A percentile compares a stretch with the other conserved stretches of the same genome.
phyloP scores from a whole-genome alignment of 2,797 vertebrate genomes.

The Miichthys miiuy region DNA sequence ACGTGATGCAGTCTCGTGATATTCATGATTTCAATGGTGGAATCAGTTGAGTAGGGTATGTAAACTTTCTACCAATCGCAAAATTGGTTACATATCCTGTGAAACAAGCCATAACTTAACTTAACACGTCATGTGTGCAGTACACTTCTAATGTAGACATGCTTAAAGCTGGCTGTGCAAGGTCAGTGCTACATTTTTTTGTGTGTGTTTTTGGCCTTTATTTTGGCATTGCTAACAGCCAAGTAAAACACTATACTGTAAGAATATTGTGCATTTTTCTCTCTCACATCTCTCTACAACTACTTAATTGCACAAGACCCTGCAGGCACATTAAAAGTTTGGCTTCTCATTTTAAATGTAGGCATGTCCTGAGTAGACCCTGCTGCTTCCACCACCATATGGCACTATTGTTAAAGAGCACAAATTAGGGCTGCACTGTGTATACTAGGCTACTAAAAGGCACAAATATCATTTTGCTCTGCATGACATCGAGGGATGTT shows the following conservation, averaged over 20 bases:
- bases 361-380: conserved; percentile 46
- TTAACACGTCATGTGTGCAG: no score
- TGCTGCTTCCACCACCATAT: conserved; percentile 55
- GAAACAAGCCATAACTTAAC: no score
- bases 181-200: background rate
- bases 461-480: conserved; percentile 62
- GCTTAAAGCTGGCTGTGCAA: background rate
- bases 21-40: no score
- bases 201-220: background rate
- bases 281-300: conserved; percentile 14
- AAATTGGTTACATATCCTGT: no score
- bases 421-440: conserved; percentile 51
- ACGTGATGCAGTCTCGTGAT: no score
- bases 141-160: background rate
- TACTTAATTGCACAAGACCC: conserved; percentile 35
- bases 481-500: conserved; percentile 68
- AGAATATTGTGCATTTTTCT: conserved; percentile 12
- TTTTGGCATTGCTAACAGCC: background rate
- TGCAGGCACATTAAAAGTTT: conserved; percentile 63
- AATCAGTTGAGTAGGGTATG: no score
- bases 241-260: background rate
- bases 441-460: conserved; percentile 30
- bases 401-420: conserved; percentile 67
- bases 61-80: no score
- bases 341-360: conserved; percentile 59